A percentile compares a stretch with the other conserved stretches of the same genome.
Conservation (phyloP, 2,797 vertebrate species). For the Ctenopoma multispine region DNA sequence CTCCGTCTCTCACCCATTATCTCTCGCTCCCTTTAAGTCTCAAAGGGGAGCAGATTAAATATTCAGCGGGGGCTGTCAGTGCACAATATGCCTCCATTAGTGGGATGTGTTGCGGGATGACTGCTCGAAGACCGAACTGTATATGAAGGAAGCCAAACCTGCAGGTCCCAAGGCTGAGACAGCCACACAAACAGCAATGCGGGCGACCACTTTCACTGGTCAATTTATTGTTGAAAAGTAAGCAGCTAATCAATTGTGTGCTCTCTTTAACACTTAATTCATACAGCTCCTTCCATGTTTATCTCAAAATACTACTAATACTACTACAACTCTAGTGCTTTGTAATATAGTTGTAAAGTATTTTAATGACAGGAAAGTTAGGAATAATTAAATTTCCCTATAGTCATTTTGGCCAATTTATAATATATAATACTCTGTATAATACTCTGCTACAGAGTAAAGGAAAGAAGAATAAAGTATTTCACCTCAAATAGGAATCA, state of each 20-base stretch:
- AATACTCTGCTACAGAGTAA: no score
- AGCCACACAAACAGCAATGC: slow-evolving; percentile 7
- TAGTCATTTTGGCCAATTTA: no score
- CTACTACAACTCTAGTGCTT: background rate
- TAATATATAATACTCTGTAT: no score
- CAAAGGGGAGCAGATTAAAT: slow-evolving; percentile 69
- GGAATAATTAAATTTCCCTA: no score
- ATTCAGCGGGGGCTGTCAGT: slow-evolving; percentile 69
- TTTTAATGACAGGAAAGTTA: background rate
- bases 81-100: slow-evolving; percentile 70
- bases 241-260: background rate
- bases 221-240: slow-evolving; percentile 5
- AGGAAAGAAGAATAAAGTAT: background rate
- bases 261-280: background rate
- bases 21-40: slow-evolving; percentile 39
- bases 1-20: slow-evolving; percentile 9
- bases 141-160: slow-evolving; percentile 29
- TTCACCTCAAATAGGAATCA: background rate
- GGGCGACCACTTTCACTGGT: background rate
- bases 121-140: slow-evolving; percentile 31
- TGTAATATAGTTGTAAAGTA: background rate
- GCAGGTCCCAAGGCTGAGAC: slow-evolving; percentile 27
- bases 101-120: slow-evolving; percentile 41
- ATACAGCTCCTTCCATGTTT: background rate
- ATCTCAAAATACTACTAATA: background rate